Base-by-base conservation (phyloP, 2,797 vertebrate genomes). In the Sternotherus odoratus region DNA sequence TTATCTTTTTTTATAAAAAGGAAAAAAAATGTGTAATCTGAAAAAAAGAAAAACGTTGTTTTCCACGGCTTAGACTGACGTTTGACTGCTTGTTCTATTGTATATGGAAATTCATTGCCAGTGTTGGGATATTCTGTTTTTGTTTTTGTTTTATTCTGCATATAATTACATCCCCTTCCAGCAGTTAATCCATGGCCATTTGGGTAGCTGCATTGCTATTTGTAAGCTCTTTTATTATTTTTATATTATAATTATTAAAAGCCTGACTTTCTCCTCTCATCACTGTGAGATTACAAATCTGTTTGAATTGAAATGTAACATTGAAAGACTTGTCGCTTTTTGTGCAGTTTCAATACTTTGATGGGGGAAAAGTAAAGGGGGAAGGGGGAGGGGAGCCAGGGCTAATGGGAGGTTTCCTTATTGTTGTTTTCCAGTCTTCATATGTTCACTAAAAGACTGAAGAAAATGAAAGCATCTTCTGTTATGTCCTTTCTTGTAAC, bases 231-330 rank as follows among this genome's bases (percentile, higher is more conserved):
- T 98, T 97, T 96, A 96, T 97, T 98, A 97, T 98, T 98, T 98
- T 98, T 98, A 97, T 98, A 98, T 98, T 97, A 94, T 98, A 98
- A 98, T 98, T 98, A 98, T 98, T 98, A 98, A 98, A 98, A 97
- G 96, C 97, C 97, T 98, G 97, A 97, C 95, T 97, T 97, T 97
- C 97, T 98, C 96, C 97, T 98, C 97, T 98, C 98, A 98, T 98
- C 98, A 98, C 98, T 98, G 98, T 98, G 98, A 98, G 98, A 98
- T 97, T 96, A 97, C 96, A 95, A 53, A 95, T 97, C 97, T 97
- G 95, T 97, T 95, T 96, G 97, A 97, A 94, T 93, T 95, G 97
- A 98, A 92, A 95, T 97, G 97, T 97, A 96, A 97, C 95, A 91
- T 97, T 93, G 95, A 94, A 96, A 97, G 94, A 95, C 91, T 96